Evolutionary conservation across 2,888 invertebrate species (phyloP), one percentile per base, ranked within the genome.

Genomic region (Trachelus iudaicus): DNA sequence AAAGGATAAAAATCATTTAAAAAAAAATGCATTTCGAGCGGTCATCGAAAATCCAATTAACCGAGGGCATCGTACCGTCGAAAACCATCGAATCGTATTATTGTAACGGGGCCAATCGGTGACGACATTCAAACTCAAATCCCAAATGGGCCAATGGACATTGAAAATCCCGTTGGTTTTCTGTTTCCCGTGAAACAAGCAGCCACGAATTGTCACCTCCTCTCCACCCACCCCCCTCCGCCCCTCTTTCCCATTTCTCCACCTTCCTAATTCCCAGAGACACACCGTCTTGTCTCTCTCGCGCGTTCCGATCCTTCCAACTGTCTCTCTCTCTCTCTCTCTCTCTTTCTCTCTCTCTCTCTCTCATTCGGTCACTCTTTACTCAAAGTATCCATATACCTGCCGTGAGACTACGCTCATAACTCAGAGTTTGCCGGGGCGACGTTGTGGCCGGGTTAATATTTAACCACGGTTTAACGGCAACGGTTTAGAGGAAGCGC

Each of bases 381-480:
- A 15, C 40, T 40, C 40, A 40, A 40, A 15, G 40, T 15, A 15
- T 40, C 40, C 15, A 35, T 13, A 15, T 40, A 15, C 15, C 40
- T 40, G 40, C 40, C 76, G 76, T 34, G 69, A 69, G 80, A 80
- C 80, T 80, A 80, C 80, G 80, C 69, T 56, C 80, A 80, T 80
- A 80, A 80, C 80, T 77, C 69, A 80, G 73, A 76, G 80, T 80
- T 80, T 77, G 76, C 76, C 80, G 40, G 77, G 73, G 75, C 80
- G 77, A 73, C 33, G 73, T 13, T 69, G 69, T 69, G 15, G 77
- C 75, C 75, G 82, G 77, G 78, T 81, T 77, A 81, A 81, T 79
- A 82, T 79, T 81, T 79, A 78, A 76, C 77, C 79, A 81, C 79
- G 79, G 82, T 77, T 81, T 79, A 81, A 78, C 81, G 73, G 81